A percentile compares a stretch with the other conserved stretches of the same genome.
phyloP scores from a whole-genome alignment of 2,113 vertebrate species.

The Sterrhoptilus dennistouni region DNA sequence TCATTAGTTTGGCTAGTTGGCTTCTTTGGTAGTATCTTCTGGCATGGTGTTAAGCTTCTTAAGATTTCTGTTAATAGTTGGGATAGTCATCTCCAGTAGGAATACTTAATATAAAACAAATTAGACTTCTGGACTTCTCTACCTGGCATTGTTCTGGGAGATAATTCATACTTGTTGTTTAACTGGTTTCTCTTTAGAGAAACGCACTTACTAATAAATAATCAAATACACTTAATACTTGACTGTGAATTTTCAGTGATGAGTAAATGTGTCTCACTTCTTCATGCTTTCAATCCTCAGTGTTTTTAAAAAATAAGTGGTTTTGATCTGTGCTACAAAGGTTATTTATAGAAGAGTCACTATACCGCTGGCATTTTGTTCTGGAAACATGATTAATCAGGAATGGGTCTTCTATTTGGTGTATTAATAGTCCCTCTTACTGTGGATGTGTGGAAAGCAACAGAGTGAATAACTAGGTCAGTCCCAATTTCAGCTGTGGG shows the following conservation, averaged over 20 bases:
- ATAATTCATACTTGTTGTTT: neutral
- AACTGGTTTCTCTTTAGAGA: neutral
- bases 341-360: neutral
- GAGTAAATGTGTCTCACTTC: neutral
- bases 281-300: neutral
- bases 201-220: neutral
- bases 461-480: neutral
- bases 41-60: neutral
- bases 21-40: neutral
- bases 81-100: neutral
- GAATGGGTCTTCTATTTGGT: neutral
- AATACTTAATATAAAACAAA: neutral
- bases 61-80: neutral
- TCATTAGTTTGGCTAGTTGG: neutral
- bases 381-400: neutral
- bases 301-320: neutral
- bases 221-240: neutral
- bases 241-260: neutral
- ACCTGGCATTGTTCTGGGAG: fast-evolving
- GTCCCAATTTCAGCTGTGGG: neutral
- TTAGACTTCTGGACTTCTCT: neutral
- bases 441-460: neutral
- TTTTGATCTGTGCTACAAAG: neutral
- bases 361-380: neutral
- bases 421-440: neutral